A percentile compares a stretch with the other conserved stretches of the same genome.
Evolutionary conservation across 2,113 vertebrate genomes (phyloP).

Genomic region (Zapornia atra): DNA sequence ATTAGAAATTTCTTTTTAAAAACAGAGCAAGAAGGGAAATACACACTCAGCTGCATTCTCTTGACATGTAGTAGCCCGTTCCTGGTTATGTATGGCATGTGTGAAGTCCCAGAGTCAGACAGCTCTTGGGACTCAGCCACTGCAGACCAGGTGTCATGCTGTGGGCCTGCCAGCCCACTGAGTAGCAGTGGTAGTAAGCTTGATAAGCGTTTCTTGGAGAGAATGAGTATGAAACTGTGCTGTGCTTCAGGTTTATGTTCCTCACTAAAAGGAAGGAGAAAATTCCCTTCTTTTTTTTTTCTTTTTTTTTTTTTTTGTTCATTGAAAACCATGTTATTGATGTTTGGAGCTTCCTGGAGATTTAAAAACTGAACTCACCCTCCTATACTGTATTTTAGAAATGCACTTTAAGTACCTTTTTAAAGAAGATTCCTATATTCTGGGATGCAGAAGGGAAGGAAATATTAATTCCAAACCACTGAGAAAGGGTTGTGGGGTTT

Average conservation of each 20-base stretch:
- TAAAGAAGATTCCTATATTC: neutral
- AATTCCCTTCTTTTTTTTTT: neutral
- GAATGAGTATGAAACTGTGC: neutral
- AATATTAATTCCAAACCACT: neutral
- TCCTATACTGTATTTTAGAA: slow-evolving; percentile 21
- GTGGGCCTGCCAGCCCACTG: slow-evolving; percentile 78
- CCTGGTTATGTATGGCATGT: neutral
- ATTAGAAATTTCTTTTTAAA: neutral
- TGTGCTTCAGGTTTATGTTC: neutral
- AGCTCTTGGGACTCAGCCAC: slow-evolving; percentile 51
- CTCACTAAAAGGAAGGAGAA: neutral
- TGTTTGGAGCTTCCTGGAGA: neutral
- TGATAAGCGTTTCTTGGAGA: neutral
- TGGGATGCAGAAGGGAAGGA: neutral
- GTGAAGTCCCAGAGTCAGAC: slow-evolving; percentile 57
- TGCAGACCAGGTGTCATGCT: neutral
- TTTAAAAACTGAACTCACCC: neutral
- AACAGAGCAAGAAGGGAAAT: neutral
- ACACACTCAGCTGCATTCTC: neutral
- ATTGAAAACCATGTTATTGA: neutral
- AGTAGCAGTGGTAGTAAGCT: neutral
- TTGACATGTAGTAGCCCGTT: neutral
- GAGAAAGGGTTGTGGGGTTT: neutral
- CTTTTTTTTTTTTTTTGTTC: neutral
- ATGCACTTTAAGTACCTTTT: slow-evolving; percentile 62